Evolutionary conservation across 2,113 vertebrate species (phyloP), one percentile per base, ranked within the genome.

Genomic region (Aphelocoma coerulescens): DNA sequence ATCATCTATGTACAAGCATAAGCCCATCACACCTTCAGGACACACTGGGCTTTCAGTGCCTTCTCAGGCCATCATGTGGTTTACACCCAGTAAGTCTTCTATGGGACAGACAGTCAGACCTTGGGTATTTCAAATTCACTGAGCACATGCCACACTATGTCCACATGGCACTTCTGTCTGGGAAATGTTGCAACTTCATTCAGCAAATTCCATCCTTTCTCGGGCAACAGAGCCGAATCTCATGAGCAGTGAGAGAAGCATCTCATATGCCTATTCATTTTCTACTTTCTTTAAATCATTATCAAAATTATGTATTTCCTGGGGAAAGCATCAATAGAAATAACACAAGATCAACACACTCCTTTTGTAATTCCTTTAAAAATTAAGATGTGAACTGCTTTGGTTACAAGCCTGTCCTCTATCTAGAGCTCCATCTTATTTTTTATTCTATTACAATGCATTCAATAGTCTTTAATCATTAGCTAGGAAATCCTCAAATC

Each of bases 401-500:
- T 55, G 54, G 16, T 93, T 68, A 94, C 30, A 84, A 91, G 20
- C 13, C 27, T 74, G 21, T 52, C 26, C 27, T 52, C 39, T 57
- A 23, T 46, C 20, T 37, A 91, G 66, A 72, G 63, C 32, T 55
- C 30, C 18, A 61, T 17, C 68, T 51, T 77, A 73, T 27, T 93
- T 83, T 59, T 78, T 57, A 65, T 16, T 75, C 69, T 67, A 9
- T 57, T 11, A 71, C 27, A 86, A 86, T 22, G 43, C 18, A 79
- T 54, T 79, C 16, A 39, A 43, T 21, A 80, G 30, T 28, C 33
- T 93, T 92, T 67, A 80, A 89, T 57, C 39, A 86, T 83, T 49
- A 57, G 44, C 37, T 80, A 86, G 32, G 32, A 91, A 88, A 80
- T 84, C 78, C 41, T 85, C 71, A 93, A 89, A 82, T 39, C 58